These are phyloP conservation scores for Melinaea marsaeus DNA, from an alignment of 2,888 invertebrate genomes.

Conservation along the genomic window DNA sequence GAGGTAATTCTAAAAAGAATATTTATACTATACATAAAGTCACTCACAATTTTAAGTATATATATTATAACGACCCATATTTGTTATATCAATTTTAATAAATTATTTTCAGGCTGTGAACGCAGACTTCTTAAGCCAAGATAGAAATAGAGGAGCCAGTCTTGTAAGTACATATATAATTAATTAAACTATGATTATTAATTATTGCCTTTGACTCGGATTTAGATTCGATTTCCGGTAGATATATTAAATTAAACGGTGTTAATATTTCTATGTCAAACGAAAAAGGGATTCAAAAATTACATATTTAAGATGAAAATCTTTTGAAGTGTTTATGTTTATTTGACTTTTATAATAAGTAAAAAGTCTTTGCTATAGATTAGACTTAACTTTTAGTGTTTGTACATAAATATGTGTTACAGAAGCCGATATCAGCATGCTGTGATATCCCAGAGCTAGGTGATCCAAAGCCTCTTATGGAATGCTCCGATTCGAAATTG, in stretches of 20 bases:
- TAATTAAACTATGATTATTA: neutral
- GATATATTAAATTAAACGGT: too few species aligned
- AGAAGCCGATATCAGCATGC: constrained; percentile 71
- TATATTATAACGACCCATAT: neutral
- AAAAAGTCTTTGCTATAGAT: neutral
- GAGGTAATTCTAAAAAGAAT: too few species aligned
- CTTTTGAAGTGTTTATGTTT: too few species aligned
- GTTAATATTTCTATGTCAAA: too few species aligned
- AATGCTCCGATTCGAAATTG: constrained; percentile 58
- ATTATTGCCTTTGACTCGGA: neutral
- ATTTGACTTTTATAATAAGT: too few species aligned
- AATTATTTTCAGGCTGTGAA: constrained; percentile 37
- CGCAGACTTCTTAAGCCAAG: constrained; percentile 43
- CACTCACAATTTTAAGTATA: too few species aligned
- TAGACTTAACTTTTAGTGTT: neutral
- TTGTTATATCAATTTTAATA: neutral
- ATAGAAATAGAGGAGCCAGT: constrained; percentile 48
- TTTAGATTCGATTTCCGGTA: too few species aligned
- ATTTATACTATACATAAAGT: too few species aligned
- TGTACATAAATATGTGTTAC: constrained; percentile 16
- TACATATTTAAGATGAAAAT: too few species aligned
- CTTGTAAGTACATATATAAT: constrained; percentile 43
- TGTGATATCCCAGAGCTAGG: constrained; percentile 70
- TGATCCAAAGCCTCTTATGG: constrained; percentile 47
- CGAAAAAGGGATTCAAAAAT: too few species aligned